Evolutionary conservation across 2,888 invertebrate genomes (phyloP).

Genomic region (Apamea sordens): DNA sequence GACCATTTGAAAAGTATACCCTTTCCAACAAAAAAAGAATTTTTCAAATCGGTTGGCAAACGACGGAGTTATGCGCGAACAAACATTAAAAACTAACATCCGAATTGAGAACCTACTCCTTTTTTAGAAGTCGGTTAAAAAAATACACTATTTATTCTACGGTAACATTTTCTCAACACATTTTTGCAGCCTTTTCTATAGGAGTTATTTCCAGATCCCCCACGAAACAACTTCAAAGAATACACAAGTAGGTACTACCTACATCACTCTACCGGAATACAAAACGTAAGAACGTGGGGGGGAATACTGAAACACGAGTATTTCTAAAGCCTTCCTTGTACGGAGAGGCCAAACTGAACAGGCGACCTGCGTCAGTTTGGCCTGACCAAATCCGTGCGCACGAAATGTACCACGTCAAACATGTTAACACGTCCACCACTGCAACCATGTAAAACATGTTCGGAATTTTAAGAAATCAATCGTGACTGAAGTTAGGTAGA

Average conservation of each 20-base stretch:
- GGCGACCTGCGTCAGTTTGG: background rate
- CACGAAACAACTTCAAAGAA: background rate
- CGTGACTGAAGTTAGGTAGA: background rate
- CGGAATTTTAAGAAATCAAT: too few species aligned
- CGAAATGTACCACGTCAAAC: too few species aligned
- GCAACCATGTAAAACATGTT: too few species aligned
- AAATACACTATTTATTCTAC: background rate
- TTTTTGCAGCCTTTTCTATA: background rate
- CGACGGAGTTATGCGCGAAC: too few species aligned
- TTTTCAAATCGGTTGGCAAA: too few species aligned
- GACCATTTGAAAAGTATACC: too few species aligned
- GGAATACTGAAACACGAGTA: conserved; percentile 10
- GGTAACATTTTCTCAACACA: background rate
- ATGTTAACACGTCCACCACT: too few species aligned
- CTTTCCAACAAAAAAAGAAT: too few species aligned
- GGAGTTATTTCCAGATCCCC: background rate
- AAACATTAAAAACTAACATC: too few species aligned
- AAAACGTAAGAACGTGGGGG: background rate
- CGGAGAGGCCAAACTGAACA: too few species aligned
- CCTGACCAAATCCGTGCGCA: background rate
- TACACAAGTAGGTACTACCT: background rate
- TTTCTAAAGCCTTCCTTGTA: background rate
- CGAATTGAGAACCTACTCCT: too few species aligned
- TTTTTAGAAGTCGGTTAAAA: too few species aligned
- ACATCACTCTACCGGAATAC: background rate